Percentiles rank a stretch among this genome's conserved stretches.
These are phyloP conservation scores for Scaptomyza cyrtandrae DNA, from an alignment of 2,888 invertebrate species.

Conservation along the genomic window DNA sequence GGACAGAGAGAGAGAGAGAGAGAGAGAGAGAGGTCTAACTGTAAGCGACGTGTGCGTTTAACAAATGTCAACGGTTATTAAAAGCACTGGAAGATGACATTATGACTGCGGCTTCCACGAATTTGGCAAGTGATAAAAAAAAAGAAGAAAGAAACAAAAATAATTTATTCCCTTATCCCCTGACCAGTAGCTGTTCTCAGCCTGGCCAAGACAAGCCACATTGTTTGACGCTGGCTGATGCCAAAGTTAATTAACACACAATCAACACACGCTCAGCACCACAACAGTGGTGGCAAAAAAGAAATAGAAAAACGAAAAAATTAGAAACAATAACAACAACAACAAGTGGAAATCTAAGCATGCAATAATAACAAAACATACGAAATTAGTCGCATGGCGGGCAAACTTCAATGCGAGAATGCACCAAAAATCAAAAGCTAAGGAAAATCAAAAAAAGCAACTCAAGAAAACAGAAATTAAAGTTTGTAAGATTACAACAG, in stretches of 20 bases:
- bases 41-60: slow-evolving; percentile 71
- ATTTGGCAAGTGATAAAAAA: slow-evolving; percentile 47
- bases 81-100: slow-evolving; percentile 37
- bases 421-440: slow-evolving; percentile 66
- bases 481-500: slow-evolving; percentile 73
- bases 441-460: slow-evolving; percentile 15
- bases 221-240: slow-evolving; percentile 52
- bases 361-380: slow-evolving; percentile 72
- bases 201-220: slow-evolving; percentile 35
- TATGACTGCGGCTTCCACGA: slow-evolving; percentile 50
- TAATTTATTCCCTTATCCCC: neutral
- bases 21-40: slow-evolving; percentile 49
- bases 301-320: slow-evolving; percentile 32
- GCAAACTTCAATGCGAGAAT: slow-evolving; percentile 70
- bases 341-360: slow-evolving; percentile 60
- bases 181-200: slow-evolving; percentile 50
- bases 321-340: slow-evolving; percentile 23
- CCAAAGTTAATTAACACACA: slow-evolving; percentile 78
- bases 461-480: slow-evolving; percentile 75
- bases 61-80: slow-evolving; percentile 75
- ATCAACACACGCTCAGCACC: slow-evolving; percentile 49
- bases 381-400: slow-evolving; percentile 63
- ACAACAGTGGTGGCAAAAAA: slow-evolving; percentile 25
- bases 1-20: slow-evolving; percentile 23
- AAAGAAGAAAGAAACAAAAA: neutral